phyloP scores from a whole-genome alignment of 1,140 invertebrate species.

The Drosophila ogumai region DNA sequence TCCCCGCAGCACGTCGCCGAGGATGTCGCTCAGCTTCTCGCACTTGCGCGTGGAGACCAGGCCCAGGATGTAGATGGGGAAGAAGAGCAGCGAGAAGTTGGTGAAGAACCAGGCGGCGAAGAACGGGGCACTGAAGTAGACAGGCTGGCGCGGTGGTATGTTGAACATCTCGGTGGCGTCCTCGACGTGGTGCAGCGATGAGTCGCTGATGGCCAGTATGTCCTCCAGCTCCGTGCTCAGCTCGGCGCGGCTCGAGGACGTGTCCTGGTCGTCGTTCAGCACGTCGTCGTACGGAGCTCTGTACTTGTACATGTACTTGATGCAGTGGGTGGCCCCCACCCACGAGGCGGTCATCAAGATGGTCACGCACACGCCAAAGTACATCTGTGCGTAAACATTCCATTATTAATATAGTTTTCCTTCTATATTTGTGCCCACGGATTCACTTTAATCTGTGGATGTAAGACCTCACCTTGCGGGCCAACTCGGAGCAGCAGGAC shows the following conservation, averaged over 20 bases:
- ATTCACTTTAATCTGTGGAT: not conserved
- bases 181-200: conserved; percentile 80
- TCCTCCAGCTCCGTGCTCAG: conserved; percentile 82
- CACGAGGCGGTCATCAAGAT: conserved; percentile 93
- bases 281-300: conserved; percentile 84
- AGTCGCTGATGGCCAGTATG: conserved; percentile 85
- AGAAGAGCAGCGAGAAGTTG: conserved; percentile 96
- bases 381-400: conserved; percentile 87
- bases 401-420: not conserved
- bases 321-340: conserved; percentile 94
- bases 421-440: too few species aligned
- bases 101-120: conserved; percentile 98
- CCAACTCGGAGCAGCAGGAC: conserved; percentile 89
- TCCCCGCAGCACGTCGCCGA: conserved; percentile 91
- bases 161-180: conserved; percentile 84
- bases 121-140: conserved; percentile 92
- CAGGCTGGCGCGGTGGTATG: conserved; percentile 73
- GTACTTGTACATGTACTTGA: conserved; percentile 92
- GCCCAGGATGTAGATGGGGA: conserved; percentile 93
- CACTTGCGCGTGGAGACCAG: conserved; percentile 90
- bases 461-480: conserved; percentile 87
- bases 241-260: conserved; percentile 84
- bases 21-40: conserved; percentile 90
- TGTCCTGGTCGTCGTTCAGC: conserved; percentile 84
- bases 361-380: conserved; percentile 94